A percentile compares a stretch with the other conserved stretches of the same genome.
Evolutionary conservation across 2,113 vertebrate genomes (phyloP).

Genomic region (Myotis brandtii): DNA sequence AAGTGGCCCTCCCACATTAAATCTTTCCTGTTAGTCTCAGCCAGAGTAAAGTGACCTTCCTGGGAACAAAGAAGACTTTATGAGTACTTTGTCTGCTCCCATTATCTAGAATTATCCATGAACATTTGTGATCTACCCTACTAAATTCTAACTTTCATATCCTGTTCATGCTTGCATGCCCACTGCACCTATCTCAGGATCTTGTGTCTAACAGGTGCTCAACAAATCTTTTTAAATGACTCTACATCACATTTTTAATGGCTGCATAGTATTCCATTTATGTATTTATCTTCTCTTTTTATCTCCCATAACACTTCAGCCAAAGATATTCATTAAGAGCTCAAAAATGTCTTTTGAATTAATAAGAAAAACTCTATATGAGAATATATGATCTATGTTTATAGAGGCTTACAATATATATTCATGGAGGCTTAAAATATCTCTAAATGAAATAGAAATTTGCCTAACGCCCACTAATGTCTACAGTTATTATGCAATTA

Average conservation of each 20-base stretch:
- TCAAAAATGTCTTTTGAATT: slow-evolving; percentile 38
- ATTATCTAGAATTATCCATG: not conserved
- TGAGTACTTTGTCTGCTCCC: not conserved
- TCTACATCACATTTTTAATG: not conserved
- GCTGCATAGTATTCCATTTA: not conserved
- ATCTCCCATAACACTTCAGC: not conserved
- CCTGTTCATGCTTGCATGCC: not conserved
- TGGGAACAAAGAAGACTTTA: not conserved
- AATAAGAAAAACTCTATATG: not conserved
- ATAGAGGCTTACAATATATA: slow-evolving; percentile 3
- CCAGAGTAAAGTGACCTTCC: not conserved
- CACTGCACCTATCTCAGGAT: not conserved
- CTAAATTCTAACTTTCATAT: not conserved
- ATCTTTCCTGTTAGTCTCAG: not conserved
- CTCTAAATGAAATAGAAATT: slow-evolving; percentile 43
- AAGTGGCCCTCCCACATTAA: not conserved
- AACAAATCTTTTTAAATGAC: not conserved
- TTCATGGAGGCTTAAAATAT: slow-evolving; percentile 4
- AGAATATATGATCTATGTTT: not conserved
- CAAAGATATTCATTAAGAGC: slow-evolving; percentile 19
- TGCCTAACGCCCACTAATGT: not conserved
- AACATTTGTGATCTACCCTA: not conserved
- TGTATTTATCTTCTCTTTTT: not conserved
- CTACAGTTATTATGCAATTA: not conserved
- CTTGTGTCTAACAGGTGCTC: not conserved